Conservation (phyloP, 1,140 invertebrate genomes). For the Batillaria attramentaria region DNA sequence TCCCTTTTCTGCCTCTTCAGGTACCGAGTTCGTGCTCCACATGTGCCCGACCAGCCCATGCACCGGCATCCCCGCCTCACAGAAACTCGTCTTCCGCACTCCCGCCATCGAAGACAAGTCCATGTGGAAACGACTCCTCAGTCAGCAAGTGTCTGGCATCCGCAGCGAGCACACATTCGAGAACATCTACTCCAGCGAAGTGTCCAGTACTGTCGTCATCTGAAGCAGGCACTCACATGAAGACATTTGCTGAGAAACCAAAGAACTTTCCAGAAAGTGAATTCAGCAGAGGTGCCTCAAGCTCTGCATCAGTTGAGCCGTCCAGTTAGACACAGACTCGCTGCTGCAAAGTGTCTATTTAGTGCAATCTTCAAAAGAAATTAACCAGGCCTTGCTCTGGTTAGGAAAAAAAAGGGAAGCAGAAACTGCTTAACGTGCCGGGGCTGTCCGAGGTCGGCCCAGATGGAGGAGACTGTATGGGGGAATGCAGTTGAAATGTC, state of each 20-base stretch:
- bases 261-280: too few relatives aligned
- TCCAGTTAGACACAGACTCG: not conserved
- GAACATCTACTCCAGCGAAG: conserved; percentile 48
- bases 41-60: conserved; percentile 29
- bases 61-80: conserved; percentile 34
- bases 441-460: too few relatives aligned
- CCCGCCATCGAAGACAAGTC: conserved; percentile 60
- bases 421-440: too few relatives aligned
- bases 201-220: conserved; percentile 41
- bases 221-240: too few relatives aligned
- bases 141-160: conserved; percentile 53
- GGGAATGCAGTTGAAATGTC: too few relatives aligned
- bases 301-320: too few relatives aligned
- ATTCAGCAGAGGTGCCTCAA: not conserved
- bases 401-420: too few relatives aligned
- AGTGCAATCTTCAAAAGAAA: too few relatives aligned
- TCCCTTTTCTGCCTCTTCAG: conserved; percentile 38
- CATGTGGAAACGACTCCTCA: conserved; percentile 61
- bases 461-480: too few relatives aligned
- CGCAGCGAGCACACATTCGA: conserved; percentile 46
- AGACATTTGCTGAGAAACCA: too few relatives aligned
- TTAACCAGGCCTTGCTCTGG: too few relatives aligned
- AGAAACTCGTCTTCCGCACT: conserved; percentile 51
- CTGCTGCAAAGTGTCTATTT: too few relatives aligned
- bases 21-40: conserved; percentile 64